Percentiles rank a stretch among this genome's conserved stretches.
phyloP scores from a whole-genome alignment of 2,888 invertebrate species.

The Sacculina carcini region DNA sequence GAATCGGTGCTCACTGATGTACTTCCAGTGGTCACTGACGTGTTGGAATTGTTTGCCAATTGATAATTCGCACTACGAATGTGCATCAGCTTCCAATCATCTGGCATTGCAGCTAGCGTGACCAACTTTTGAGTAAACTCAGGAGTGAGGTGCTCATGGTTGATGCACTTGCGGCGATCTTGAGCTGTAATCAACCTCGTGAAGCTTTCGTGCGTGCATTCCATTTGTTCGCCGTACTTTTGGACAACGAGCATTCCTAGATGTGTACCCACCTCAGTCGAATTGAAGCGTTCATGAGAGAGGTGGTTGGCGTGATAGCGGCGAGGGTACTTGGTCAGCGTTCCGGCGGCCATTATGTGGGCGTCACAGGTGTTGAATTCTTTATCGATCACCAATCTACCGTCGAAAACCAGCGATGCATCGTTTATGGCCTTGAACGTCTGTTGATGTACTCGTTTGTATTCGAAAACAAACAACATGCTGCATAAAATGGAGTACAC shows the following conservation, averaged over 20 bases:
- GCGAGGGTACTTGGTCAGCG: conserved; percentile 33
- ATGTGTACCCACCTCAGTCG: conserved; percentile 34
- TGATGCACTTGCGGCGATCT: neutral
- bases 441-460: neutral
- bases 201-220: neutral
- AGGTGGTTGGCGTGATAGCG: conserved; percentile 27
- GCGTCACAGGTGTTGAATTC: conserved; percentile 36
- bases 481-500: neutral
- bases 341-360: conserved; percentile 35
- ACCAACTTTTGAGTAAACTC: conserved; percentile 10
- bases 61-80: too few species aligned
- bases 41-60: too few species aligned
- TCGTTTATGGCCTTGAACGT: conserved; percentile 6
- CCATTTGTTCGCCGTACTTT: neutral
- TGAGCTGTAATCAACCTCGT: neutral
- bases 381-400: conserved; percentile 33
- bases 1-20: conserved; percentile 20
- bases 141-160: conserved; percentile 3
- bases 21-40: conserved; percentile 30
- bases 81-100: conserved; percentile 31
- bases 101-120: conserved; percentile 28
- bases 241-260: conserved; percentile 19
- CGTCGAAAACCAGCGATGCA: conserved; percentile 21
- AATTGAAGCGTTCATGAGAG: conserved; percentile 29
- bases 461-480: neutral